Base-by-base conservation (phyloP, 2,888 invertebrate species). In the Muschampia plurimacula region DNA sequence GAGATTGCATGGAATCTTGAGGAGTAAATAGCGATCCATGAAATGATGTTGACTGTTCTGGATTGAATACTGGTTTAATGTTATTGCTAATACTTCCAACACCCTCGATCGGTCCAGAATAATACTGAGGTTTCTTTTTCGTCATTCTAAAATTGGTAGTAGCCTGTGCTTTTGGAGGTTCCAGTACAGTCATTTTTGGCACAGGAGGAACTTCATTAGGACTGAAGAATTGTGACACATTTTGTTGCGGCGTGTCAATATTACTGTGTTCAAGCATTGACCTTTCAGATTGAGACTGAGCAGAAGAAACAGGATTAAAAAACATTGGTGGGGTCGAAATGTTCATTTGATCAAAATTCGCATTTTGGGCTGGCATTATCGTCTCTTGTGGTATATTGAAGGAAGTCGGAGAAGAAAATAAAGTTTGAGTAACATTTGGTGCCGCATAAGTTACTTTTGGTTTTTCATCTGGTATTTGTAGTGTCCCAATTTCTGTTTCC, bases 61-160 rank as follows among this genome's bases (percentile, higher is more conserved):
- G 78, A 59, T 86, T 81, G 70, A 93, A 78, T 10, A 86, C 76
- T 46, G 93, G 92, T 78, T 90, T 92, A 0, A 89, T 77, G 78
- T 89, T 90, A 77, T 91, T 93, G 74, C 89, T 92, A 52, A 92
- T 90, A 77, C 84, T 81, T 57, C 92, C 92, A 32, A 92, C 78
- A 2, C 92, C 92, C 81, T 89, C 92, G 22, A 95, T 93, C 4
- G 95, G 94, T 2, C 95, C 95, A 0, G 94, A 87, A 77, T 95
- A 95, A 79, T 94, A 95, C 72, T 94, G 93, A 0, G 92, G 93
- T 67, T 86, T 83, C 78, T 91, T 94, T 72, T 93, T 93, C 2
- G 83, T 85, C 89, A 94, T 87, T 75, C 94, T 89, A 72, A 85
- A 93, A 76, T 86, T 93, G 0, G 83, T 69, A 57, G 78, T 83